Base-by-base conservation (phyloP, 1,140 invertebrate genomes). In the Drosophila insularis region DNA sequence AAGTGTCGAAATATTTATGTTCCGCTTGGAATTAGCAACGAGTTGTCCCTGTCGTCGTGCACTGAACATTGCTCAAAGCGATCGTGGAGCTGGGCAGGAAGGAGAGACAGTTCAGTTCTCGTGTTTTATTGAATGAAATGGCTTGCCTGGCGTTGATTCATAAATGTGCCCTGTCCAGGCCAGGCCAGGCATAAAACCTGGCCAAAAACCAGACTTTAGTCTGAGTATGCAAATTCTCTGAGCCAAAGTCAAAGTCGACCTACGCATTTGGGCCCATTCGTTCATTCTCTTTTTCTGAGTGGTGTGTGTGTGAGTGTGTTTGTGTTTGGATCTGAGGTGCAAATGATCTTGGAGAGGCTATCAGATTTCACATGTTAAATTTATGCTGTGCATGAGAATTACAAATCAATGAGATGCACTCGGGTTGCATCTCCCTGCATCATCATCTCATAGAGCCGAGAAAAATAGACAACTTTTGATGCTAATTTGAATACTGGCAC, bases 1-100 rank as follows among this genome's bases (percentile, higher is more conserved):
- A 89, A 89, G 84, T 89, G 84, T 89, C 84, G 85, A 89, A 89
- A 89, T 89, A 89, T 89, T 89, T 89, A 89, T 89, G 84, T 89
- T 78, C 77, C 64, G 54, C 68, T 67, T 65, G 8, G 85, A 78
- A 73, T 89, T 89, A 71, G 55, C 64, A 70, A 75, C 69, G 31
- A 56, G 68, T 74, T 81, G 74, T 87, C 71, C 78, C 23, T 71
- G 75, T 78, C 46, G 71, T 73, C 81, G 81, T 85, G 81, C 82
- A 81, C 63, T 86, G 82, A 85, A 87, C 81, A 78, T 81, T 81
- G 81, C 71, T 74, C 78, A 89, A 84, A 84, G 74, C 56, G 21
- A 64, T n/a, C 8, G 8, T 46, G 27, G 37, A 27, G 32, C 10
- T 17, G 23, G 14, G 8, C 27, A 11, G 23, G 19, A 32, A 1